A percentile compares a stretch with the other conserved stretches of the same genome.
Conservation (phyloP, 2,113 vertebrate species). For the Chascanopsetta lugubris region DNA sequence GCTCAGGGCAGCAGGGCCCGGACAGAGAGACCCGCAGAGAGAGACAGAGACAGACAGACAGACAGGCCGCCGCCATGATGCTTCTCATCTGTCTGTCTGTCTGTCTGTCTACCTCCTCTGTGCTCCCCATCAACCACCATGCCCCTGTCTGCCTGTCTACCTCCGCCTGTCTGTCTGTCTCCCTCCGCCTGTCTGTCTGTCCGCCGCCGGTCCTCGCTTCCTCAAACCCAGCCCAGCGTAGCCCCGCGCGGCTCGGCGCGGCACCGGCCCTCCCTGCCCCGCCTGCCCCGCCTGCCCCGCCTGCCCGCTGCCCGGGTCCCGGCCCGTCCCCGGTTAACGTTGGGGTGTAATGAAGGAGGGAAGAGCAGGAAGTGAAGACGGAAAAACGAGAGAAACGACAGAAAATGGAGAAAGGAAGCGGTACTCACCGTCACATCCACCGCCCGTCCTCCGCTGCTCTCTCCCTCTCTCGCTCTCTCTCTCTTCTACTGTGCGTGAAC, state of each 20-base stretch:
- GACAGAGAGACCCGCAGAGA: slow-evolving; percentile 26
- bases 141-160: neutral
- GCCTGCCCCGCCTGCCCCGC: slow-evolving; percentile 8
- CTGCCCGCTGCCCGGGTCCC: neutral
- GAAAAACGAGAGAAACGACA: slow-evolving; percentile 24
- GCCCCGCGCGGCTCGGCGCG: slow-evolving; percentile 53
- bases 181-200: slow-evolving; percentile 35
- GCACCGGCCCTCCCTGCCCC: slow-evolving; percentile 36
- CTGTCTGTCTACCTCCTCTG: neutral
- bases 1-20: slow-evolving; percentile 41
- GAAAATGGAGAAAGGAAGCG: too few species aligned
- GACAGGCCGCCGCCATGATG: slow-evolving; percentile 30
- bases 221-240: slow-evolving; percentile 71
- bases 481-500: slow-evolving; percentile 25
- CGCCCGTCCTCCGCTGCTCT: slow-evolving; percentile 55
- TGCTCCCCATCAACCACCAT: too few species aligned
- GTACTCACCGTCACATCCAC: slow-evolving; percentile 71
- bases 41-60: neutral
- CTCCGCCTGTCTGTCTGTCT: slow-evolving; percentile 54
- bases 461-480: slow-evolving; percentile 46
- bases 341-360: neutral
- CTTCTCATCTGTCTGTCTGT: too few species aligned
- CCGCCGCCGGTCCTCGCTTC: slow-evolving; percentile 68
- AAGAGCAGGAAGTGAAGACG: neutral
- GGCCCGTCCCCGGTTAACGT: neutral